Conservation (phyloP, 2,797 vertebrate genomes). For the Spea hammondii region DNA sequence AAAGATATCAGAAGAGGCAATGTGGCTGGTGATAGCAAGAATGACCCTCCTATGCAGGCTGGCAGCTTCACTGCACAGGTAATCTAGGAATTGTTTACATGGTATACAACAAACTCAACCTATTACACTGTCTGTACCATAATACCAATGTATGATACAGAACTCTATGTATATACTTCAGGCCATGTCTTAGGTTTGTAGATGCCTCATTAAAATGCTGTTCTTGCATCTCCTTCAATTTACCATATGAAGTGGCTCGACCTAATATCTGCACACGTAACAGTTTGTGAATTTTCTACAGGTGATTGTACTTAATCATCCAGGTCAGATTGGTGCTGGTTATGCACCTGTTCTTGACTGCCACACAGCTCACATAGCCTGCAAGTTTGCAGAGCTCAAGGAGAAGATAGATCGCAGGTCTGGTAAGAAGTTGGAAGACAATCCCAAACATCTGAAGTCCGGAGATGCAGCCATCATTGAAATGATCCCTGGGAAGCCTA, state of each 20-base stretch:
- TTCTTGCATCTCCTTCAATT: not conserved
- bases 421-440: constrained; percentile 76
- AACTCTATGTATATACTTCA: too few species aligned
- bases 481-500: constrained; percentile 66
- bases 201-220: not conserved
- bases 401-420: constrained; percentile 83
- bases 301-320: constrained; percentile 67
- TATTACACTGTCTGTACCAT: too few species aligned
- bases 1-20: constrained; percentile 76
- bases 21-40: constrained; percentile 77
- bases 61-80: constrained; percentile 74
- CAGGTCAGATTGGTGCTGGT: constrained; percentile 59
- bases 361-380: constrained; percentile 64
- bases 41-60: constrained; percentile 69
- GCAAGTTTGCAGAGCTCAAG: constrained; percentile 72
- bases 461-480: constrained; percentile 64
- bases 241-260: not conserved
- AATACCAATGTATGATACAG: too few species aligned
- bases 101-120: too few species aligned
- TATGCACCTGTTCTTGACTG: constrained; percentile 66
- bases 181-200: too few species aligned
- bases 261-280: not conserved
- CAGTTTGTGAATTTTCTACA: constrained; percentile 8
- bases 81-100: too few species aligned
- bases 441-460: constrained; percentile 65